Base-by-base conservation (phyloP, 1,140 invertebrate genomes). In the Medauroidea extradentata region DNA sequence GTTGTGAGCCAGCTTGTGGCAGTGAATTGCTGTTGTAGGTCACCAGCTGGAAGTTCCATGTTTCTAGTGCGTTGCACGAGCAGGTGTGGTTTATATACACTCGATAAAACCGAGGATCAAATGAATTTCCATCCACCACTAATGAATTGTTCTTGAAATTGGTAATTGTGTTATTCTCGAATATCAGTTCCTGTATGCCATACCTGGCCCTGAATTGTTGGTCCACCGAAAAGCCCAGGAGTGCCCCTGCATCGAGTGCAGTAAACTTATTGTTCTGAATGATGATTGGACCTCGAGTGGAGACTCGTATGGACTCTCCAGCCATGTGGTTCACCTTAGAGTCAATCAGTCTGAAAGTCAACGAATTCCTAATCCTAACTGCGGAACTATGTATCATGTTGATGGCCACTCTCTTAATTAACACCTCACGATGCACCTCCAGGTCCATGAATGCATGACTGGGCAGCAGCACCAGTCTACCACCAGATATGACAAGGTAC, bases 371-470 rank as follows among this genome's bases (percentile, higher is more conserved):
- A 53, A 85, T 74, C 63, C 82, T 78, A 63, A 88, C 83, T 1
- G 83, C 83, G 2, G 76, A 77, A 34, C 73, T 76, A 3, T 70
- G 65, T 0, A 80, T 69, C 1, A 63, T 67, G 11, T 71, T 73
- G 62, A 81, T 72, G 4, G 56, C 62, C 2, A 79, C 73, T 2
- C 73, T 72, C 46, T 79, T 73, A 3, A 82, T 60, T 60, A 73
- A 70, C 44, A 90, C 83, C 50, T 82, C 78, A 44, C 85, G 75
- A 42, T 78, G 77, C 11, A 91, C 83, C 60, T 84, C 83, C 34
- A 91, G 73, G 53, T 90, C 88, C 42, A 86, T 87, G 69, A 91
- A 80, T 49, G 84, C 81, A 42, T 86, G 79, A 54, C 87, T 89
- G 1, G 87, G 87, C 42, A 87, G 58, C 27, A 76, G 67, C 0